phyloP scores from a whole-genome alignment of 2,797 vertebrate species.

The Lutra lutra region DNA sequence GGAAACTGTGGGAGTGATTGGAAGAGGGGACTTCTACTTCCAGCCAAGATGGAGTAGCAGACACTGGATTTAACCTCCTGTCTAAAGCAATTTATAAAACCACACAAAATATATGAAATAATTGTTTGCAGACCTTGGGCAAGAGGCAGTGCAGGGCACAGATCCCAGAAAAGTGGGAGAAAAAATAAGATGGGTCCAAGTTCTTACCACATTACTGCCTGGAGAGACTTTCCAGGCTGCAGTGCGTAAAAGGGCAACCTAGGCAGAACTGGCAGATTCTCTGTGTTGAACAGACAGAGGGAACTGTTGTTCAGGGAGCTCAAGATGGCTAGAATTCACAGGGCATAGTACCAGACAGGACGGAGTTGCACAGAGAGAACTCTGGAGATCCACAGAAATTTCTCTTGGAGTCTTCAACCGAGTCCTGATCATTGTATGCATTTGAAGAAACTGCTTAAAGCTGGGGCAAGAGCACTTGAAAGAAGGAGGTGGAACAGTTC shows the following conservation, averaged over 20 bases:
- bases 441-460: neutral
- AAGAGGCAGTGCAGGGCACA: neutral
- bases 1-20: neutral
- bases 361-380: neutral
- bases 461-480: neutral
- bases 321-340: neutral
- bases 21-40: neutral
- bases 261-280: neutral
- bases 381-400: neutral
- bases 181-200: neutral
- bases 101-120: neutral
- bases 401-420: neutral
- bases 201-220: neutral
- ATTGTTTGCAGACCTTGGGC: neutral
- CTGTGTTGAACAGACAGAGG: neutral
- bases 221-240: neutral
- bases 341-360: neutral
- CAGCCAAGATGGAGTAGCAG: neutral
- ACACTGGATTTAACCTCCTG: neutral
- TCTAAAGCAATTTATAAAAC: constrained; percentile 31
- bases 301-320: neutral
- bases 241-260: neutral
- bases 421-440: neutral
- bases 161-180: neutral
- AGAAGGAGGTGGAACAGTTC: neutral